These are phyloP conservation scores for Ochlodes sylvanus DNA, from an alignment of 2,888 invertebrate genomes.

Conservation along the genomic window DNA sequence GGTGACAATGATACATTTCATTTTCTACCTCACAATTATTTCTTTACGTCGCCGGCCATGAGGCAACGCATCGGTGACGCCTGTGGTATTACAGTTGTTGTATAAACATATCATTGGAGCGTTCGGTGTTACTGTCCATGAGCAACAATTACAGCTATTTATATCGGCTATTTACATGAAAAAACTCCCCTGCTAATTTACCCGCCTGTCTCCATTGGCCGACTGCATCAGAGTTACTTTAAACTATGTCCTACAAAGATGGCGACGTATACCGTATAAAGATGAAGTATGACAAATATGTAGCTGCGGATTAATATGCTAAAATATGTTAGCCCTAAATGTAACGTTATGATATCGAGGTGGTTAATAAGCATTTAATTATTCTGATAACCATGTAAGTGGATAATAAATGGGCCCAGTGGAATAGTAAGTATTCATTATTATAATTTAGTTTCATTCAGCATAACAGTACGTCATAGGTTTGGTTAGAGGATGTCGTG, in stretches of 20 bases:
- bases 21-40: no score
- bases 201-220: not conserved
- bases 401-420: constrained; percentile 19
- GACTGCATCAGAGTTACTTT: not conserved
- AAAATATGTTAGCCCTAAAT: constrained; percentile 28
- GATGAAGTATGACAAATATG: constrained; percentile 21
- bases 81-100: no score
- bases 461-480: constrained; percentile 2
- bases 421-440: constrained; percentile 25
- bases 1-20: no score
- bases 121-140: no score
- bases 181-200: no score
- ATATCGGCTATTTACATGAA: no score
- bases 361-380: constrained; percentile 16
- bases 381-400: constrained; percentile 34
- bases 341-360: constrained; percentile 8
- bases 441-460: constrained; percentile 19
- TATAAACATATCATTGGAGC: no score
- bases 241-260: not conserved
- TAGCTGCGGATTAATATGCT: constrained; percentile 16
- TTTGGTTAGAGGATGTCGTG: not conserved
- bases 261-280: constrained; percentile 2
- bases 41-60: no score
- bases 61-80: no score
- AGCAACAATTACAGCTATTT: no score